Conservation (phyloP, 1,140 invertebrate species). For the Sarcophaga peregrina region DNA sequence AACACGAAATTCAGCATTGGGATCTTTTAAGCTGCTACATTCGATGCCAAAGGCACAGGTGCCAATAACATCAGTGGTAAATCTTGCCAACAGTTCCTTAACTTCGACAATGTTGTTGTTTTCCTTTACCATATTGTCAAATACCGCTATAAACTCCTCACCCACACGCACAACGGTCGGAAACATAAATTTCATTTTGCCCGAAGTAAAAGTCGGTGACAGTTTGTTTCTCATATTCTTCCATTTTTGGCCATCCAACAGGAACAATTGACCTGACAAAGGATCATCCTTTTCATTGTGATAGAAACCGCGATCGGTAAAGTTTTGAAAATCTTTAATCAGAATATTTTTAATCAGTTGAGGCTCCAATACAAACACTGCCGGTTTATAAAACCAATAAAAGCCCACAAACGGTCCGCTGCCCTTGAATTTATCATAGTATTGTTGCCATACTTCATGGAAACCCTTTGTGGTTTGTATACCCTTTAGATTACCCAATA, state of each 20-base stretch:
- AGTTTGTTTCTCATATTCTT: constrained; percentile 68
- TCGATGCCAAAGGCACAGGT: constrained; percentile 69
- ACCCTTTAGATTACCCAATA: constrained; percentile 58
- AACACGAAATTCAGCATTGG: constrained; percentile 67
- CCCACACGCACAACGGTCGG: constrained; percentile 61
- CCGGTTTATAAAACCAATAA: constrained; percentile 67
- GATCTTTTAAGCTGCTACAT: constrained; percentile 66
- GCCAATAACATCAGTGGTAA: constrained; percentile 72
- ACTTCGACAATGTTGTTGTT: constrained; percentile 65
- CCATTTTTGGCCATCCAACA: constrained; percentile 69
- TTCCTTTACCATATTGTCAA: constrained; percentile 45
- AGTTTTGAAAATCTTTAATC: constrained; percentile 71
- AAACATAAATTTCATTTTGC: constrained; percentile 72
- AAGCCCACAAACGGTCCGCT: constrained; percentile 58
- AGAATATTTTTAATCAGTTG: constrained; percentile 72
- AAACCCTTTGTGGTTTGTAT: constrained; percentile 47
- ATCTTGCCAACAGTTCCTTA: constrained; percentile 71
- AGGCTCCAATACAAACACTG: constrained; percentile 68
- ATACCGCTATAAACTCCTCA: constrained; percentile 56
- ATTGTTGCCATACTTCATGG: constrained; percentile 49
- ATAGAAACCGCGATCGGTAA: constrained; percentile 68
- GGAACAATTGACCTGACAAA: constrained; percentile 67
- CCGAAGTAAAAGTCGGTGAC: constrained; percentile 71
- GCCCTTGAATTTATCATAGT: constrained; percentile 61
- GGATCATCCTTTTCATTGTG: constrained; percentile 68